Conservation (phyloP, 2,113 vertebrate genomes). For the Myodes glareolus region DNA sequence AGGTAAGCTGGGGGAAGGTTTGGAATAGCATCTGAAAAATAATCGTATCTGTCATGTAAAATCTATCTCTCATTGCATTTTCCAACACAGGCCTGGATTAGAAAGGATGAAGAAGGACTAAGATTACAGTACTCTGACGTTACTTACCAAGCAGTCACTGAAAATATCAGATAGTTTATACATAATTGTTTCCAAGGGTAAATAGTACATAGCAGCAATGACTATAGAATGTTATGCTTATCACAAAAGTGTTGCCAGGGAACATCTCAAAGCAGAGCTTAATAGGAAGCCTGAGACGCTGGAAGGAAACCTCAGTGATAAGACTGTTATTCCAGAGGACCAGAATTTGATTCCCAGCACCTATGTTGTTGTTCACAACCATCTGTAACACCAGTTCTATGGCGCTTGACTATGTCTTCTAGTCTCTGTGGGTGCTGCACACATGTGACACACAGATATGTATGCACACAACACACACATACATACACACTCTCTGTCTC, state of each 20-base stretch:
- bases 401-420: background rate
- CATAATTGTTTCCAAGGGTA: constrained; percentile 33
- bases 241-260: background rate
- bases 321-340: background rate
- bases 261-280: constrained; percentile 4
- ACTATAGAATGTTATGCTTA: background rate
- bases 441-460: background rate
- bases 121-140: background rate
- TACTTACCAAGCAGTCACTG: background rate
- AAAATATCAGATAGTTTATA: background rate
- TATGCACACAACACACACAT: background rate
- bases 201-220: background rate
- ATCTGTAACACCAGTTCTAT: background rate
- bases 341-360: background rate
- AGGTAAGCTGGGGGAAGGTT: background rate
- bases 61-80: background rate
- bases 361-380: background rate
- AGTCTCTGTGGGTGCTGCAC: background rate
- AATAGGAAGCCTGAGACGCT: background rate
- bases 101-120: background rate
- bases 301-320: background rate
- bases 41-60: background rate
- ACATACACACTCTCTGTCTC: background rate
- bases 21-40: background rate
- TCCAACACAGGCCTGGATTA: background rate